Evolutionary conservation across 2,797 vertebrate species (phyloP).

Genomic region (Clarias pachynema): DNA sequence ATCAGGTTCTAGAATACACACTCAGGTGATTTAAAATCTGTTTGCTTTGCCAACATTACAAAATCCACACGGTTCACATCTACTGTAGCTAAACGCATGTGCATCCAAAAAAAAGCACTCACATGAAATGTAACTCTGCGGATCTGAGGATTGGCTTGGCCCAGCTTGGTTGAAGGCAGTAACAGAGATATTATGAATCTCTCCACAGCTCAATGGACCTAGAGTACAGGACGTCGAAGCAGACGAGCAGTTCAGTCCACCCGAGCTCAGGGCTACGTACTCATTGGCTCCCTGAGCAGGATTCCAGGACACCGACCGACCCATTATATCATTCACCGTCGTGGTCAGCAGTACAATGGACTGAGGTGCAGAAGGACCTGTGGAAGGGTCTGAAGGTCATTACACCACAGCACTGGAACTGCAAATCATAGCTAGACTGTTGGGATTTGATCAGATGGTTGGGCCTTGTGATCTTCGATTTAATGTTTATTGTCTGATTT

Average conservation of each 20-base stretch:
- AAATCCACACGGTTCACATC: not conserved
- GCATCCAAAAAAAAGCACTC: slow-evolving; percentile 55
- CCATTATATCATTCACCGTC: slow-evolving; percentile 58
- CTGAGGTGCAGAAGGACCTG: slow-evolving; percentile 79
- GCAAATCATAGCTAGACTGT: too few relatives aligned
- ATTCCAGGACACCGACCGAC: slow-evolving; percentile 77
- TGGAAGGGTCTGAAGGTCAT: not conserved
- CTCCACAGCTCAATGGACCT: slow-evolving; percentile 75
- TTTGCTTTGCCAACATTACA: not conserved
- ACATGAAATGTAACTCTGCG: slow-evolving; percentile 79
- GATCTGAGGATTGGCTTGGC: slow-evolving; percentile 72
- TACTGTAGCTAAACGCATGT: not conserved
- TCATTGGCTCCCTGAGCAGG: slow-evolving; percentile 67
- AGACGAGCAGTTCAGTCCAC: slow-evolving; percentile 73
- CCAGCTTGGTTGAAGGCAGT: slow-evolving; percentile 82
- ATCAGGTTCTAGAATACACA: not conserved
- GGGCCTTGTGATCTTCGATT: too few relatives aligned
- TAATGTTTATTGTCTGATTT: too few relatives aligned
- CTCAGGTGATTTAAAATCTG: not conserved
- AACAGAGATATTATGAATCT: slow-evolving; percentile 76
- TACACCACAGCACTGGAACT: too few relatives aligned
- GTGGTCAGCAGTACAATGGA: slow-evolving; percentile 73
- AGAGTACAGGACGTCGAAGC: slow-evolving; percentile 73
- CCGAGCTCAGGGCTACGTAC: slow-evolving; percentile 73
- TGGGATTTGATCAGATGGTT: too few relatives aligned